phyloP scores from a whole-genome alignment of 2,113 vertebrate genomes.

The Columbina picui region DNA sequence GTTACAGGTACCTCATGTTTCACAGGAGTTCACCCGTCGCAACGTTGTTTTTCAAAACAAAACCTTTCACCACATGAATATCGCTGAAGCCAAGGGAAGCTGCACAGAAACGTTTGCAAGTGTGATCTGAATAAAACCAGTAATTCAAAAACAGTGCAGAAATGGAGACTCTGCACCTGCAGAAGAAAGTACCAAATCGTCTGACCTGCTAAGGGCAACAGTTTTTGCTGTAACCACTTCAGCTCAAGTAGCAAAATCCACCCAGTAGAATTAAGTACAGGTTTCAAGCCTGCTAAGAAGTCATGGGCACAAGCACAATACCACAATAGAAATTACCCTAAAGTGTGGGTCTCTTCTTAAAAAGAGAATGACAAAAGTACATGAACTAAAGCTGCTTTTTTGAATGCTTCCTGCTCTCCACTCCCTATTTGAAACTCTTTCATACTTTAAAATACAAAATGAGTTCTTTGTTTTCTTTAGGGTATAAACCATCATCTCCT shows the following conservation, averaged over 20 bases:
- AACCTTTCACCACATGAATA: fast-evolving
- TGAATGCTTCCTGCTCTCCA: too few relatives aligned
- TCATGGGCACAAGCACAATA: fast-evolving
- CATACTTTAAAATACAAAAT: neutral
- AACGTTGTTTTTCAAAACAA: neutral
- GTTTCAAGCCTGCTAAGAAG: neutral
- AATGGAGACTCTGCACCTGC: neutral
- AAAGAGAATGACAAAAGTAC: neutral
- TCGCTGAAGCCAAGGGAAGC: neutral
- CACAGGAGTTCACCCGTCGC: neutral
- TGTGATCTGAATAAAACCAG: fast-evolving
- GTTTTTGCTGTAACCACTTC: neutral
- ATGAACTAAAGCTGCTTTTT: neutral
- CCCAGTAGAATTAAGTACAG: fast-evolving
- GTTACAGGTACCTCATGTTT: constrained; percentile 15
- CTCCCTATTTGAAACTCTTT: neutral
- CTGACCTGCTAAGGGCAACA: neutral
- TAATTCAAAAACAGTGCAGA: fast-evolving
- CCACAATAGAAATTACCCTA: neutral
- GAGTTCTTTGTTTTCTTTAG: neutral
- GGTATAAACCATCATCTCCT: neutral
- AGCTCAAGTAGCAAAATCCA: neutral
- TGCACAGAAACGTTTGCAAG: neutral
- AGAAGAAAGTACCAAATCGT: neutral
- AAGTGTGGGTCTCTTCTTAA: neutral